Conservation (phyloP, 2,888 invertebrate species). For the Acleris literana region DNA sequence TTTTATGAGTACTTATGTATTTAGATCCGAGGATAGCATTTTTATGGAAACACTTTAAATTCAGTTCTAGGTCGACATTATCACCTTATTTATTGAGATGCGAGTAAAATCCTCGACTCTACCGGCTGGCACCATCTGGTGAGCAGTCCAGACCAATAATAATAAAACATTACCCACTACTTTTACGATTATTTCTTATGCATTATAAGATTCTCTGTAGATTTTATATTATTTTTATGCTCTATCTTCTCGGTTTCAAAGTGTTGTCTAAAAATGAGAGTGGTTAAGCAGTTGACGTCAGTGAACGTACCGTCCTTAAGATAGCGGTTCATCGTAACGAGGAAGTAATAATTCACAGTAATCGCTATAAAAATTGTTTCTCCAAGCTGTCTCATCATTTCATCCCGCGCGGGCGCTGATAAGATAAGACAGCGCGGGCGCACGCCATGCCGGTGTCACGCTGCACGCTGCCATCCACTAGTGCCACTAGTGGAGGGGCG, state of each 20-base stretch:
- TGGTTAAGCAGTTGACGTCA: conserved; percentile 10
- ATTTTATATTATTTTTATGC: conserved; percentile 15
- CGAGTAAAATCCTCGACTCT: conserved; percentile 12
- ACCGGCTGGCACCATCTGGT: conserved; percentile 27
- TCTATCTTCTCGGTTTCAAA: conserved; percentile 9
- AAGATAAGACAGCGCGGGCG: conserved; percentile 53
- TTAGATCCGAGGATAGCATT: conserved; percentile 11
- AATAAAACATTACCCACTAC: conserved; percentile 19
- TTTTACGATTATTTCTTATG: conserved; percentile 31
- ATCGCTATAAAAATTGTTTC: conserved; percentile 55
- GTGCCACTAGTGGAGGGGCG: conserved; percentile 22
- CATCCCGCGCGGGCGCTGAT: conserved; percentile 47
- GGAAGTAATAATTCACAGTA: conserved; percentile 49
- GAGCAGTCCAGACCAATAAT: conserved; percentile 26
- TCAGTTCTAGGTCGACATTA: conserved; percentile 3
- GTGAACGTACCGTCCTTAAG: conserved; percentile 3
- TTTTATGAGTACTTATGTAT: background rate
- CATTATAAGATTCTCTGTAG: conserved; percentile 5
- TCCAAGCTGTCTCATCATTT: conserved; percentile 43
- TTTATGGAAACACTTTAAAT: conserved; percentile 9
- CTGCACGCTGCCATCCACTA: conserved; percentile 45
- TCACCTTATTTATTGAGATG: conserved; percentile 14
- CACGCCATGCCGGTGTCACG: conserved; percentile 42
- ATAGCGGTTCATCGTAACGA: conserved; percentile 15
- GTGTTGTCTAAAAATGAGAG: conserved; percentile 10